Percentiles rank a stretch among this genome's conserved stretches.
These are phyloP conservation scores for Etheostoma nigrum DNA, from an alignment of 2,797 vertebrate genomes.

Conservation along the genomic window DNA sequence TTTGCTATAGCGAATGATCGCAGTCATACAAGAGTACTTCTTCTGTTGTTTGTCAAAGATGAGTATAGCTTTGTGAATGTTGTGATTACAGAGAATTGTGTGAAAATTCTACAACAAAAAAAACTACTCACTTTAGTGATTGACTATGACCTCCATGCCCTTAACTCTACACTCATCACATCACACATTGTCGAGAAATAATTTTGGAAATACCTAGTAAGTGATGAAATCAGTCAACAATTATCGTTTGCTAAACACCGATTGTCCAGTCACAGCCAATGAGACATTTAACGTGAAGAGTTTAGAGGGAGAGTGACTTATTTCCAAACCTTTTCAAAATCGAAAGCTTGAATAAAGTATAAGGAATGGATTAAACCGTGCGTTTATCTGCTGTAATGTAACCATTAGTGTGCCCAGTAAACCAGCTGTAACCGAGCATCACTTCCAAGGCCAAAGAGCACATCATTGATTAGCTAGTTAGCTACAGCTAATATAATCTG, in stretches of 20 bases:
- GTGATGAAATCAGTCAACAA: neutral
- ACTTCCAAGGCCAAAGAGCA: neutral
- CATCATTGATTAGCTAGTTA: neutral
- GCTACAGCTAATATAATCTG: neutral
- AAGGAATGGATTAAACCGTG: neutral
- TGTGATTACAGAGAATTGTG: slow-evolving; percentile 30
- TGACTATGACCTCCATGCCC: slow-evolving; percentile 10
- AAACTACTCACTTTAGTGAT: slow-evolving; percentile 9
- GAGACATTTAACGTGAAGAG: neutral
- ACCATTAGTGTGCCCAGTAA: neutral
- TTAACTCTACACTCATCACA: slow-evolving; percentile 8
- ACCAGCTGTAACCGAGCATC: neutral
- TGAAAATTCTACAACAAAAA: slow-evolving; percentile 26
- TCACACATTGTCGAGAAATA: slow-evolving; percentile 4
- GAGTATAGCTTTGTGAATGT: slow-evolving; percentile 22
- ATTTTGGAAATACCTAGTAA: slow-evolving; percentile 14
- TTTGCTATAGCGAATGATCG: slow-evolving; percentile 27
- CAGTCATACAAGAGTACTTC: slow-evolving; percentile 21
- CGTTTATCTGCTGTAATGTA: neutral
- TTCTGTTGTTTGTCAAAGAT: slow-evolving; percentile 40
- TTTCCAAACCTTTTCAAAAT: neutral
- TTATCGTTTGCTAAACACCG: neutral
- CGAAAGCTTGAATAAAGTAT: neutral
- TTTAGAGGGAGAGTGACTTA: neutral
- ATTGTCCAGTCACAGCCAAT: neutral